These are phyloP conservation scores for Sinocyclocheilus rhinocerous DNA, from an alignment of 2,113 vertebrate genomes.

Conservation along the genomic window DNA sequence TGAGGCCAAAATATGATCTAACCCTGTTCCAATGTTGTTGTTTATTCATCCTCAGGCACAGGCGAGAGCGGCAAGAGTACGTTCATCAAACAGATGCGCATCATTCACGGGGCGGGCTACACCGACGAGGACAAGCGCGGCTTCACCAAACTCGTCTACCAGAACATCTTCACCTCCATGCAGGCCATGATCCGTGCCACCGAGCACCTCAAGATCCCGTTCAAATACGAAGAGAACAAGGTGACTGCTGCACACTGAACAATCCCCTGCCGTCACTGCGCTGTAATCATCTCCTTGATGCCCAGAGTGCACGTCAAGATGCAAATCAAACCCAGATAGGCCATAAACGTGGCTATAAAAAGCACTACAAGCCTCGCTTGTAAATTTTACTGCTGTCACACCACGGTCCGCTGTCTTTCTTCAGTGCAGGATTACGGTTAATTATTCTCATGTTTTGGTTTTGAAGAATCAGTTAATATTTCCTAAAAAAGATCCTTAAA, in stretches of 20 bases:
- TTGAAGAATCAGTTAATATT: conserved; percentile 33
- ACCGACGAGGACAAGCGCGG: conserved; percentile 85
- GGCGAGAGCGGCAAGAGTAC: conserved; percentile 94
- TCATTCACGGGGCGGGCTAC: conserved; percentile 88
- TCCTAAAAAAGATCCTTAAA: conserved; percentile 12
- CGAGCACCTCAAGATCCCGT: conserved; percentile 83
- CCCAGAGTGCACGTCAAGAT: conserved; percentile 25
- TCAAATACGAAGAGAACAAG: conserved; percentile 80
- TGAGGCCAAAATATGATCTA: background rate
- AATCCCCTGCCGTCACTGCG: background rate
- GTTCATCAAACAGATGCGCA: conserved; percentile 94
- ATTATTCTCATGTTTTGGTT: conserved; percentile 39
- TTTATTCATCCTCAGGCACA: conserved; percentile 71
- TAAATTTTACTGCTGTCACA: conserved; percentile 40
- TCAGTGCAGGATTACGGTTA: conserved; percentile 14
- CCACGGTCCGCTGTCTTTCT: background rate
- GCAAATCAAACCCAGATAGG: conserved; percentile 41
- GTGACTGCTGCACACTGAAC: conserved; percentile 63
- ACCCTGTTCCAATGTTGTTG: background rate
- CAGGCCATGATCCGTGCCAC: conserved; percentile 85
- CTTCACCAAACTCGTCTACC: conserved; percentile 85
- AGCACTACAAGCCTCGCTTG: conserved; percentile 14
- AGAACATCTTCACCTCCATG: conserved; percentile 87
- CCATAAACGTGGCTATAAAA: conserved; percentile 42
- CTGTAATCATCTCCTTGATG: conserved; percentile 2